Percentiles rank a stretch among this genome's conserved stretches.
phyloP scores from a whole-genome alignment of 2,113 vertebrate genomes.

The Isichthys henryi region DNA sequence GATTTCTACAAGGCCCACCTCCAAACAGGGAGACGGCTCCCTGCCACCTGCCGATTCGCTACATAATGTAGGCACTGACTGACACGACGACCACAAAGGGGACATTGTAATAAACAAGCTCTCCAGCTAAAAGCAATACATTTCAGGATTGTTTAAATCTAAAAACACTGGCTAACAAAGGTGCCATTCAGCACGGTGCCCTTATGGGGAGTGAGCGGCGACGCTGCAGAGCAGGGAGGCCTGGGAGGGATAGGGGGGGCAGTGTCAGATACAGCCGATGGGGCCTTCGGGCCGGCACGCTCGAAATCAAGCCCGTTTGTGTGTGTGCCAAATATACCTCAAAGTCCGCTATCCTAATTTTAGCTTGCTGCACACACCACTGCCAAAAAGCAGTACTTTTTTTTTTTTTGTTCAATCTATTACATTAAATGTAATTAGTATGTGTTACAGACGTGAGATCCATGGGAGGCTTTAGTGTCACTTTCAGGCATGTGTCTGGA shows the following conservation, averaged over 20 bases:
- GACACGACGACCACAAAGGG: background rate
- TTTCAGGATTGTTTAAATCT: background rate
- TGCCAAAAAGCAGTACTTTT: background rate
- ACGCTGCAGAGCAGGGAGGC: background rate
- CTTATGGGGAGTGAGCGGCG: background rate
- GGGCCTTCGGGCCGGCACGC: background rate
- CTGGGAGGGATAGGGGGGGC: background rate
- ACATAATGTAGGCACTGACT: background rate
- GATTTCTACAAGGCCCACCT: background rate
- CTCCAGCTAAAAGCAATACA: background rate
- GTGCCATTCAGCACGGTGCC: background rate
- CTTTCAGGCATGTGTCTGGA: background rate
- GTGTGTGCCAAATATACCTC: background rate
- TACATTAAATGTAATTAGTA: background rate
- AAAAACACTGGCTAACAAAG: slow-evolving; percentile 1
- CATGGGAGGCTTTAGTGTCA: background rate
- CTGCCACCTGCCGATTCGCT: background rate
- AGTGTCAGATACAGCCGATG: background rate
- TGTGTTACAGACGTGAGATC: background rate
- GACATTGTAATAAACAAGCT: background rate
- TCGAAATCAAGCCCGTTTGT: background rate
- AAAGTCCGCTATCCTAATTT: background rate
- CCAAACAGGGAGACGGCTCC: background rate
- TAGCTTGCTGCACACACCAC: background rate
- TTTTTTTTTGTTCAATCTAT: background rate